Evolutionary conservation across 2,888 invertebrate genomes (phyloP).

Genomic region (Catocala sponsa): DNA sequence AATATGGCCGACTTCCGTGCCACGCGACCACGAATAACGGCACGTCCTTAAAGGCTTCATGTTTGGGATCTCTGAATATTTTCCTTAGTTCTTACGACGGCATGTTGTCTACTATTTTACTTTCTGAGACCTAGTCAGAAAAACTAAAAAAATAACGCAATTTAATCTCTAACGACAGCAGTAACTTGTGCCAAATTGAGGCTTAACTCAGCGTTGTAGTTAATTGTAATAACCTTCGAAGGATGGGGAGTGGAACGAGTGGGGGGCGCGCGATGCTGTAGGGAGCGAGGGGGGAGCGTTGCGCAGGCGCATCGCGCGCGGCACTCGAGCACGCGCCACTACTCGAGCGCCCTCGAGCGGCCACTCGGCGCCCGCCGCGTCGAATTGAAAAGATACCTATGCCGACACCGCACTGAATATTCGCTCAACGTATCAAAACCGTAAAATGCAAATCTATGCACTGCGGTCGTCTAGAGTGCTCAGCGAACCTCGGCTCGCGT

Average conservation of each 20-base stretch:
- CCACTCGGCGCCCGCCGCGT: constrained; percentile 82
- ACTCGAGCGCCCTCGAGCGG: constrained; percentile 79
- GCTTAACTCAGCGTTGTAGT: constrained; percentile 73
- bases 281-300: constrained; percentile 52
- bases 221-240: constrained; percentile 81
- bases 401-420: constrained; percentile 85
- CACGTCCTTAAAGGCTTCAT: constrained; percentile 53
- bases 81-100: constrained; percentile 23
- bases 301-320: constrained; percentile 78
- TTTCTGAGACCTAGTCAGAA: constrained; percentile 24
- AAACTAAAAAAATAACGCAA: constrained; percentile 27
- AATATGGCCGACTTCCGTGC: constrained; percentile 67
- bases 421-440: constrained; percentile 86
- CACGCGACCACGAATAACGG: constrained; percentile 58
- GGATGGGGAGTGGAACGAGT: constrained; percentile 45
- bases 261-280: constrained; percentile 30
- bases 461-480: constrained; percentile 83
- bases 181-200: constrained; percentile 74
- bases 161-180: constrained; percentile 46
- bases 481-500: constrained; percentile 64
- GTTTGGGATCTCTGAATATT: constrained; percentile 52
- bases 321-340: constrained; percentile 85
- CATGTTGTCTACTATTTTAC: constrained; percentile 16
- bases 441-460: constrained; percentile 88
- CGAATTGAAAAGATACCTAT: constrained; percentile 87